Evolutionary conservation across 2,888 invertebrate genomes (phyloP).

Genomic region (Dynastes hyllus): DNA sequence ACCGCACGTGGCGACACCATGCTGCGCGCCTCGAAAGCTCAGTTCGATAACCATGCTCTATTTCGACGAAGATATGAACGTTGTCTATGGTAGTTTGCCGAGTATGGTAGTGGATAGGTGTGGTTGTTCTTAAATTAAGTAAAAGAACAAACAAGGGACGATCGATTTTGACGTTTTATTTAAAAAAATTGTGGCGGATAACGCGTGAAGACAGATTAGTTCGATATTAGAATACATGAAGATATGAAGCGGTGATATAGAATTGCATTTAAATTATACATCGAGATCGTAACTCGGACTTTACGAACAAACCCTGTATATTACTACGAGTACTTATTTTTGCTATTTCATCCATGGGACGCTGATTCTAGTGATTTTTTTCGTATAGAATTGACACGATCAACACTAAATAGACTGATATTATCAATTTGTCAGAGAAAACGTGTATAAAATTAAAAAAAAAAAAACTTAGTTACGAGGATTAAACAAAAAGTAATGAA

Average conservation of each 20-base stretch:
- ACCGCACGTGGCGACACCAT: constrained; percentile 87
- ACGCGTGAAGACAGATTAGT: too few relatives aligned
- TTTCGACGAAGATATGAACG: constrained; percentile 90
- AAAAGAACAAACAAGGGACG: too few relatives aligned
- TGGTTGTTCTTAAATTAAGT: constrained; percentile 84
- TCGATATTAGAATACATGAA: too few relatives aligned
- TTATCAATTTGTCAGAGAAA: not conserved
- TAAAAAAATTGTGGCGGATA: too few relatives aligned
- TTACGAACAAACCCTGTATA: constrained; percentile 6
- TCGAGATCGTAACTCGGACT: not conserved
- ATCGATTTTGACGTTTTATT: too few relatives aligned
- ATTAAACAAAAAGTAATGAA: not conserved
- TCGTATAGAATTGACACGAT: too few relatives aligned
- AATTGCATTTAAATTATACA: constrained; percentile 12
- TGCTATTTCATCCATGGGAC: not conserved
- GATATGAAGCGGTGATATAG: not conserved
- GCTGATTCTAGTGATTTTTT: not conserved
- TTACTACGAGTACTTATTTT: constrained; percentile 12
- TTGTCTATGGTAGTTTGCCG: constrained; percentile 90
- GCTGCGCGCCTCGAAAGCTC: constrained; percentile 93
- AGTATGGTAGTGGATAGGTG: constrained; percentile 97
- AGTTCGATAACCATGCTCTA: constrained; percentile 93
- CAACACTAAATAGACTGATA: not conserved
- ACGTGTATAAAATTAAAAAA: not conserved
- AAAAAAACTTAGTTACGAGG: not conserved